Evolutionary conservation across 1,140 invertebrate genomes (phyloP).

Genomic region (Bradynema listronoti): DNA sequence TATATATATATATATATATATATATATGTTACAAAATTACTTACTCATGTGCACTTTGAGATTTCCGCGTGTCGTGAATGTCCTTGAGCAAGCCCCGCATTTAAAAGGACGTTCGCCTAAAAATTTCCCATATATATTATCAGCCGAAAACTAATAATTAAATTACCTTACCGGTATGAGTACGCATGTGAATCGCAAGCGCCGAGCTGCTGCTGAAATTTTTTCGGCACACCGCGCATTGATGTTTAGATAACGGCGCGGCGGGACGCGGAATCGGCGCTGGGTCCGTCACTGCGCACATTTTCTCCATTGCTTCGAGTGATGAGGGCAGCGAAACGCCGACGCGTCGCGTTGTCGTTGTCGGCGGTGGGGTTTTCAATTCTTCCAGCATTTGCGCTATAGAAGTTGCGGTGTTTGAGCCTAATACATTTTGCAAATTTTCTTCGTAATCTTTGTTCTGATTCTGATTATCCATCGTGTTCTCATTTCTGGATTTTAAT

Average conservation of each 20-base stretch:
- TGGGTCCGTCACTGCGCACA: slow-evolving; percentile 53
- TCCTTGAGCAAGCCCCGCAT: slow-evolving; percentile 82
- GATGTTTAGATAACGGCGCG: slow-evolving; percentile 68
- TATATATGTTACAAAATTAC: slow-evolving; percentile 16
- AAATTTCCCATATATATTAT: slow-evolving; percentile 1
- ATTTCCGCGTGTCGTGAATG: slow-evolving; percentile 95
- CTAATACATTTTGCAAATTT: too few species aligned
- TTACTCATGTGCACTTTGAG: slow-evolving; percentile 71
- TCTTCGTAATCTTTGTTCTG: too few species aligned
- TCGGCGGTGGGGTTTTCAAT: slow-evolving; percentile 1
- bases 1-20: slow-evolving; percentile 1
- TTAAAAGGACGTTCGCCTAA: slow-evolving; percentile 85
- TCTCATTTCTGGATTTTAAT: too few species aligned
- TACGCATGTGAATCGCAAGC: slow-evolving; percentile 91
- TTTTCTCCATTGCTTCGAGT: slow-evolving; percentile 53
- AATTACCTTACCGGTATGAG: slow-evolving; percentile 74
- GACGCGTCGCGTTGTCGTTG: background rate
- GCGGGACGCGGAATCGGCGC: slow-evolving; percentile 33
- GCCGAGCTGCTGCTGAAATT: slow-evolving; percentile 92
- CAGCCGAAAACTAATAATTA: too few species aligned
- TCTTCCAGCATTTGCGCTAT: too few species aligned
- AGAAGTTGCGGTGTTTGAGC: too few species aligned
- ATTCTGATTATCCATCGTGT: too few species aligned
- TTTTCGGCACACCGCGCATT: slow-evolving; percentile 91
- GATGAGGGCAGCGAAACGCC: background rate